Conservation (phyloP, 2,888 invertebrate species). For the Yponomeuta sedellus region DNA sequence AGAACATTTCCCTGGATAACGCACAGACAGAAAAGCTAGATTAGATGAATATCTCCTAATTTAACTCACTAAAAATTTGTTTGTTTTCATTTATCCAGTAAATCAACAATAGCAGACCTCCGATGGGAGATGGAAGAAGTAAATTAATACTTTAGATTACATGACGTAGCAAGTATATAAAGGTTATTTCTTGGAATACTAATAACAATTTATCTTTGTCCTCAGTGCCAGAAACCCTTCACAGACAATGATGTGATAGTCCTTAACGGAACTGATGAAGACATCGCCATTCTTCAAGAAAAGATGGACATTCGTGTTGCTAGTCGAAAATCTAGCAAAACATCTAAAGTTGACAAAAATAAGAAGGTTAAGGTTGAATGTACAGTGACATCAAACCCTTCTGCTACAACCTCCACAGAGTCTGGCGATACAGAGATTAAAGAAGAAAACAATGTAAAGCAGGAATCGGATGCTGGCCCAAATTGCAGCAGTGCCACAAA, state of each 20-base stretch:
- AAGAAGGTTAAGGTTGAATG: constrained; percentile 38
- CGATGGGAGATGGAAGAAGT: too few relatives aligned
- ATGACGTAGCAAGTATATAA: too few relatives aligned
- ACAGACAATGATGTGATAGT: constrained; percentile 87
- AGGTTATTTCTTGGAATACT: too few relatives aligned
- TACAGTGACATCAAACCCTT: constrained; percentile 21
- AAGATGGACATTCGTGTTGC: constrained; percentile 82
- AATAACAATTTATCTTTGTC: constrained; percentile 21
- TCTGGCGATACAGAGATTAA: constrained; percentile 28
- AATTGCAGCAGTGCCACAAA: constrained; percentile 43
- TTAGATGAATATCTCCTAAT: too few relatives aligned
- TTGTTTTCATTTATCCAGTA: too few relatives aligned
- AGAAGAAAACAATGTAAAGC: constrained; percentile 45
- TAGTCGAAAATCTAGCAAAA: constrained; percentile 82
- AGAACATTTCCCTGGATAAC: neutral
- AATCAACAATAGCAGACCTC: too few relatives aligned
- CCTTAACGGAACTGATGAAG: constrained; percentile 91
- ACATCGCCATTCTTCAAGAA: constrained; percentile 78
- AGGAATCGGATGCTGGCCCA: constrained; percentile 45
- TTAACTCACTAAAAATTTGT: too few relatives aligned
- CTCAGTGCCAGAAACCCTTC: constrained; percentile 87
- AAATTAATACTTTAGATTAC: too few relatives aligned
- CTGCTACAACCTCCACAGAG: constrained; percentile 8
- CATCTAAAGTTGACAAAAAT: constrained; percentile 56
- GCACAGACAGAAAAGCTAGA: too few relatives aligned